phyloP scores from a whole-genome alignment of 2,797 vertebrate species.

The Psittacula derbiana region DNA sequence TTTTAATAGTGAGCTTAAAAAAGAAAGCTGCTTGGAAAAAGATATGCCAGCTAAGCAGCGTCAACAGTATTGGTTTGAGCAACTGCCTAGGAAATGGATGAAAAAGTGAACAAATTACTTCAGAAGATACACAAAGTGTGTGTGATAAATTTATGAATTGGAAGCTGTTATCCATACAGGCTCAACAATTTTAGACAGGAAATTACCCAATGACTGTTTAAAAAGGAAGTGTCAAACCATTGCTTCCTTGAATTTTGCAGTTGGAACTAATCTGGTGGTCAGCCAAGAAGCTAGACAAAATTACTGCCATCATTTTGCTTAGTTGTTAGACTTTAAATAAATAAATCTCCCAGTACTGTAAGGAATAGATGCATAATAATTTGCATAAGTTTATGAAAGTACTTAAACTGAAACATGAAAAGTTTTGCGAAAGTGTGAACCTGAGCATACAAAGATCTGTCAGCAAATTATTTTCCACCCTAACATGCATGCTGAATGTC shows the following conservation, averaged over 20 bases:
- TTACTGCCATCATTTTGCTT: background rate
- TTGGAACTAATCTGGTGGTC: background rate
- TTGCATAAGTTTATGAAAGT: background rate
- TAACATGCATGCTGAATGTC: background rate
- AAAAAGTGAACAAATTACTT: background rate
- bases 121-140: background rate
- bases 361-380: background rate
- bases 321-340: background rate
- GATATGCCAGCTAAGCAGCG: background rate
- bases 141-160: background rate
- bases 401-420: background rate
- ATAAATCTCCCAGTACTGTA: background rate
- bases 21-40: background rate
- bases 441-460: background rate
- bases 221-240: background rate
- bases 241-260: background rate
- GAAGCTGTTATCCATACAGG: background rate
- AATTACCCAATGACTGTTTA: background rate
- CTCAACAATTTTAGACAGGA: background rate
- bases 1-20: background rate
- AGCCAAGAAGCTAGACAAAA: background rate
- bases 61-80: background rate
- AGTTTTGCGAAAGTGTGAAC: background rate
- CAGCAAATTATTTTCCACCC: background rate
- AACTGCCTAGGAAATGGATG: background rate